Evolutionary conservation across 2,113 vertebrate genomes (phyloP).

Genomic region (Nibea albiflora): DNA sequence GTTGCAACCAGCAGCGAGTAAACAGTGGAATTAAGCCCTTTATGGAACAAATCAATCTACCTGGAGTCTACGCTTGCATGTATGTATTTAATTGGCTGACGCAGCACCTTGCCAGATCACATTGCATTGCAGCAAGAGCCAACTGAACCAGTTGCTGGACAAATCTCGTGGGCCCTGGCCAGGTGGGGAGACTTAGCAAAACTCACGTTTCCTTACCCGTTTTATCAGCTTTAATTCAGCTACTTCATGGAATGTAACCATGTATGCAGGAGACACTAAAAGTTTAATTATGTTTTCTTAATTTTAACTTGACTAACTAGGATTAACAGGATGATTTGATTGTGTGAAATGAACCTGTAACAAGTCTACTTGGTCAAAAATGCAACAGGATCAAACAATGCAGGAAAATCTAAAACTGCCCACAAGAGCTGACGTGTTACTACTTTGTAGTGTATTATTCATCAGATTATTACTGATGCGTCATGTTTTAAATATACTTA

Average conservation of each 20-base stretch:
- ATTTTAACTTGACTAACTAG: not conserved
- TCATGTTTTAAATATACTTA: conserved; percentile 37
- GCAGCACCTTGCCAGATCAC: not conserved
- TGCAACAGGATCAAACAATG: not conserved
- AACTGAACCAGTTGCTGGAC: too few species aligned
- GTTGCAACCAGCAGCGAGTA: conserved; percentile 18
- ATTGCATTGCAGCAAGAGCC: too few species aligned
- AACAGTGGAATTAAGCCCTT: conserved; percentile 28
- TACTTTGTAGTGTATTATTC: conserved; percentile 39
- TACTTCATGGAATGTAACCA: too few species aligned
- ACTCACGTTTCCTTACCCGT: not conserved
- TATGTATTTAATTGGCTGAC: not conserved
- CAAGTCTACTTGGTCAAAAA: not conserved
- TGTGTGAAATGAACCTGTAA: not conserved
- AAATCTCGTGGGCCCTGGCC: not conserved
- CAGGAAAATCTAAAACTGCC: conserved; percentile 18
- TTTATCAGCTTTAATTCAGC: not conserved
- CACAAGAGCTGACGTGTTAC: conserved; percentile 19
- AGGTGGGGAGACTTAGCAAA: not conserved
- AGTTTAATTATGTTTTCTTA: not conserved
- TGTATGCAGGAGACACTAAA: not conserved
- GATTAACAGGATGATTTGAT: not conserved
- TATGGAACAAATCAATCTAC: not conserved
- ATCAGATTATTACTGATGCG: conserved; percentile 38
- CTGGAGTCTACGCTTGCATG: not conserved